These are phyloP conservation scores for Lamprotornis superbus DNA, from an alignment of 2,113 vertebrate genomes.

Conservation along the genomic window DNA sequence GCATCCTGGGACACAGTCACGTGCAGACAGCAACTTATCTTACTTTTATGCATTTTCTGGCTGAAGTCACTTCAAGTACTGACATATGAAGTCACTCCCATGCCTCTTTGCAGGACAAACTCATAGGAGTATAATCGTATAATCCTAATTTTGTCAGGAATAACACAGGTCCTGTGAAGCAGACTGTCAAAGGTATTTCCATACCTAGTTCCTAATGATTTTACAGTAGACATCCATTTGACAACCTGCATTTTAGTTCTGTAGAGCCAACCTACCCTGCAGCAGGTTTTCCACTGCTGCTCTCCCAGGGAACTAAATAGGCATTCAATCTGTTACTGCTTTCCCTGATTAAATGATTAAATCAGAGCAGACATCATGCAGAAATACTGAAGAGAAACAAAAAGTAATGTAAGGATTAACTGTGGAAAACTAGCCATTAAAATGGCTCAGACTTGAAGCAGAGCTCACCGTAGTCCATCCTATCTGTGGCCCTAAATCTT, in stretches of 20 bases:
- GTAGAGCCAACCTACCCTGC: neutral
- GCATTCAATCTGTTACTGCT: neutral
- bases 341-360: conserved; percentile 46
- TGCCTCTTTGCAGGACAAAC: neutral
- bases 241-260: neutral
- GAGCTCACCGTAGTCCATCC: conserved; percentile 86
- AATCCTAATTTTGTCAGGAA: neutral
- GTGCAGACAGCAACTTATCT: neutral
- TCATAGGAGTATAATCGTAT: neutral
- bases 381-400: conserved; percentile 15
- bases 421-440: conserved; percentile 35
- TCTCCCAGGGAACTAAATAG: neutral
- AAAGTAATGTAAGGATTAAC: conserved; percentile 40
- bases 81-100: neutral
- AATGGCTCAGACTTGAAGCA: neutral
- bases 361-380: conserved; percentile 30
- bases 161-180: neutral
- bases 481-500: conserved; percentile 87
- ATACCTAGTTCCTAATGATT: neutral
- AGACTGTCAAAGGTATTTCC: neutral
- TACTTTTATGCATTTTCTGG: neutral
- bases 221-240: neutral
- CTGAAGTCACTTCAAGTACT: neutral
- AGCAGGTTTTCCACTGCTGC: neutral
- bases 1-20: neutral